phyloP scores from a whole-genome alignment of 2,113 vertebrate species.

The Phylloscopus whistleri region DNA sequence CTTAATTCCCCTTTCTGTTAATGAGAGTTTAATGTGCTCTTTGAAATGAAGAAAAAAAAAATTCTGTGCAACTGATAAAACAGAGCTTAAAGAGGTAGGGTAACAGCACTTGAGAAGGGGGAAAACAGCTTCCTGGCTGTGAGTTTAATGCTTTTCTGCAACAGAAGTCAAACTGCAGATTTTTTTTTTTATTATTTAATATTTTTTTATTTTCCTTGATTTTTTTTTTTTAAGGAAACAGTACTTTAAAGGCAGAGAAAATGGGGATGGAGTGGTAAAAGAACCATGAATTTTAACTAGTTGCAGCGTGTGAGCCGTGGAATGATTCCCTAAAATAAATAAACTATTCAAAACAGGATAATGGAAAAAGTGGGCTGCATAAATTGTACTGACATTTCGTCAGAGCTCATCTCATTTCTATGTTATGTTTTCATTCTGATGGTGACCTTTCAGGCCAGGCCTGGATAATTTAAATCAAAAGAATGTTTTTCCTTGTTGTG shows the following conservation, averaged over 20 bases:
- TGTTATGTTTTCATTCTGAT: not conserved
- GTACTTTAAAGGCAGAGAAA: not conserved
- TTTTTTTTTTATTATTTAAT: too few species aligned
- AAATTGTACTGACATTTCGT: not conserved
- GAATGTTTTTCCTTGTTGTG: not conserved
- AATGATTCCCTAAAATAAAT: not conserved
- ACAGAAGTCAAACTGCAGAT: not conserved
- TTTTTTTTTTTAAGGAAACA: not conserved
- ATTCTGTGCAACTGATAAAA: constrained; percentile 2
- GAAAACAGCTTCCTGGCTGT: constrained; percentile 3
- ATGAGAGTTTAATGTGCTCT: constrained; percentile 58
- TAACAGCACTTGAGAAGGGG: not conserved
- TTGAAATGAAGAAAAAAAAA: constrained; percentile 38
- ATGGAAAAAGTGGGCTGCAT: not conserved
- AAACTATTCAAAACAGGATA: not conserved
- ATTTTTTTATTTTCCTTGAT: not conserved
- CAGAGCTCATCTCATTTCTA: not conserved
- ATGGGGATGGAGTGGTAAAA: not conserved
- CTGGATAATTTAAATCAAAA: not conserved
- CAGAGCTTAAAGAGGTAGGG: constrained; percentile 9
- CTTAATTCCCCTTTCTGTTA: constrained; percentile 58
- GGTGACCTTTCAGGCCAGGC: not conserved
- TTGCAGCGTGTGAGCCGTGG: not conserved
- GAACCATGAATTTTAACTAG: not conserved
- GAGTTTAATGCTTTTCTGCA: constrained; percentile 25